A percentile compares a stretch with the other conserved stretches of the same genome.
phyloP scores from a whole-genome alignment of 2,797 vertebrate genomes.

The Nyctalus aviator region DNA sequence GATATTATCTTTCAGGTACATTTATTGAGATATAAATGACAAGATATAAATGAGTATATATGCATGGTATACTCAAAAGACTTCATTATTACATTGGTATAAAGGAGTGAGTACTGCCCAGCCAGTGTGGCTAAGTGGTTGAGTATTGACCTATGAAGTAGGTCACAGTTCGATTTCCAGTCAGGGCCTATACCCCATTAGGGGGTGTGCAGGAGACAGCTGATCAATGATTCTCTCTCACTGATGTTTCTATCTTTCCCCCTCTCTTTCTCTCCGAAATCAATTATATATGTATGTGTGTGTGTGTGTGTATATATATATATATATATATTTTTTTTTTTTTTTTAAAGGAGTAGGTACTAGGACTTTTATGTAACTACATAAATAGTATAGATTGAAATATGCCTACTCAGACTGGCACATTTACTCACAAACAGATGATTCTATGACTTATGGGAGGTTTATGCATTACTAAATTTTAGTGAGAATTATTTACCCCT shows the following conservation, averaged over 20 bases:
- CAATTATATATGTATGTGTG: no score
- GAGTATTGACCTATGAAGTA: no score
- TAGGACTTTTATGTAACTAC: background rate
- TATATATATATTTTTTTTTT: no score
- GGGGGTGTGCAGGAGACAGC: no score
- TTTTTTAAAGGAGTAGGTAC: background rate
- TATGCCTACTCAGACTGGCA: background rate
- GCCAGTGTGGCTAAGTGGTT: no score
- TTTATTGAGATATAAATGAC: background rate
- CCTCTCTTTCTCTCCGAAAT: no score
- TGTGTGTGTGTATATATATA: no score
- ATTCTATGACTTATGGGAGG: slow-evolving; percentile 20
- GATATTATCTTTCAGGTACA: background rate
- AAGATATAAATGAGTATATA: slow-evolving; percentile 16
- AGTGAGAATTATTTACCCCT: background rate
- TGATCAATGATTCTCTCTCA: no score
- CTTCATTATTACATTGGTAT: background rate
- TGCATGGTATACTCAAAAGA: background rate
- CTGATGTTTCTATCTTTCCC: no score
- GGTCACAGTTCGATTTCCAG: no score
- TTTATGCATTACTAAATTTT: background rate
- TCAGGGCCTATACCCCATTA: no score
- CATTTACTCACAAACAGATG: background rate
- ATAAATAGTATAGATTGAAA: background rate
- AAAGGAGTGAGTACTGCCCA: background rate